Base-by-base conservation (phyloP, 2,888 invertebrate genomes). In the Carcina quercana region DNA sequence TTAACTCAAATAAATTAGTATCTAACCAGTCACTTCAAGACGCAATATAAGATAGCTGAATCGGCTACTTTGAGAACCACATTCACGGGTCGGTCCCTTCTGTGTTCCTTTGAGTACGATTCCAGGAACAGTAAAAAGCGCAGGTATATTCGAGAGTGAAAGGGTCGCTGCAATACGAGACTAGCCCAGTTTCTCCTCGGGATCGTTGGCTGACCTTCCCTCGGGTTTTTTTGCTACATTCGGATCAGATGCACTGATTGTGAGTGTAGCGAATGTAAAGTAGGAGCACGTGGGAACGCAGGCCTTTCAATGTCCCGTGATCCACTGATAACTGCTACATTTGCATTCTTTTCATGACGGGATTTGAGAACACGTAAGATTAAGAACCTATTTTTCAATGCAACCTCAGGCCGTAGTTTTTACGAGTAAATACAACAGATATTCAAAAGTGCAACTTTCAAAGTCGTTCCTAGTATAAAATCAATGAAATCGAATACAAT, bases 81-180 rank as follows among this genome's bases (percentile, higher is more conserved):
- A 22, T 34, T 39, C 30, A 46, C 40, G 28, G 6, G 43, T 48
- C 46, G 53, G 51, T 62, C 56, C 50, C 55, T 57, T 57, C 35
- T 37, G 54, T 47, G 46, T 34, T 41, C 32, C 40, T 36, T 30
- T 37, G 55, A 54, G 40, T 56, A 54, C 54, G 62, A 74, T 82
- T 79, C 78, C 61, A 52, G 66, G 80, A 78, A 47, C 45, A 54
- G 62, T 68, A 80, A 83, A 82, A 83, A 83, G 76, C 73, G 78
- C 83, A 83, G 83, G 83, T 83, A 82, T 49, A 61, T 58, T 64
- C 60, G 80, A 83, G 75, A 83, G 83, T 83, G 83, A 83, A 83
- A 83, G 83, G 83, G 80, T 79, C 83, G 64, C 65, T 76, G 82
- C 83, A 80, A 83, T 76, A 62, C 63, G 82, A 82, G 76, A 71